phyloP scores from a whole-genome alignment of 2,888 invertebrate genomes.

The Seira musarum region DNA sequence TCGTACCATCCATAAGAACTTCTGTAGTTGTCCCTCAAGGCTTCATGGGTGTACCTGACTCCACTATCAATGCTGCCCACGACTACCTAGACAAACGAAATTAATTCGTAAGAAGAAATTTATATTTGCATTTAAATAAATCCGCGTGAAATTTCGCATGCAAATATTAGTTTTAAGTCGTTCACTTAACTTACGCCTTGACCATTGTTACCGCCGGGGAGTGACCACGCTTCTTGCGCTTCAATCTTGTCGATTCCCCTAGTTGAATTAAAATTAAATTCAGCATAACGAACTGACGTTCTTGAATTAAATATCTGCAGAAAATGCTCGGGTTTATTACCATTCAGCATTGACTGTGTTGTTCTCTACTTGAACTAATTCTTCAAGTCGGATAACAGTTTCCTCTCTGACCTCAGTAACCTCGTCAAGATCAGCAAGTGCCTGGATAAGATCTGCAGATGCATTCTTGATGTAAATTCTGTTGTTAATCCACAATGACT shows the following conservation, averaged over 20 bases:
- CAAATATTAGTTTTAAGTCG: too few relatives aligned
- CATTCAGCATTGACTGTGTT: conserved; percentile 28
- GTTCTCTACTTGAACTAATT: conserved; percentile 7
- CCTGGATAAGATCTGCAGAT: neutral
- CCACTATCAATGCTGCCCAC: conserved; percentile 35
- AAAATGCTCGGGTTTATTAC: conserved; percentile 18
- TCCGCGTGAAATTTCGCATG: neutral
- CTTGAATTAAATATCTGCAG: conserved; percentile 23
- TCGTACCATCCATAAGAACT: conserved; percentile 45
- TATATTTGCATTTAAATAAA: neutral
- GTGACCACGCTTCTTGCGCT: conserved; percentile 40
- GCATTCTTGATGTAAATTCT: conserved; percentile 31
- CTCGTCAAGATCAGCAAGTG: conserved; percentile 20
- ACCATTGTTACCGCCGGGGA: conserved; percentile 54
- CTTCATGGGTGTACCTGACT: conserved; percentile 35
- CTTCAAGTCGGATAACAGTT: conserved; percentile 12
- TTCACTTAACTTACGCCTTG: too few relatives aligned
- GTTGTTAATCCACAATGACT: conserved; percentile 50
- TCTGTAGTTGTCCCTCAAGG: conserved; percentile 17
- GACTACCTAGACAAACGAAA: conserved; percentile 11
- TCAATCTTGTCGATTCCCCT: conserved; percentile 39
- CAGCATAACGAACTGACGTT: conserved; percentile 9
- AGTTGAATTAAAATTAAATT: neutral
- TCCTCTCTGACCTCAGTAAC: conserved; percentile 27
- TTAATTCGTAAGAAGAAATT: neutral